These are phyloP conservation scores for Drosophila triauraria DNA, from an alignment of 1,140 invertebrate genomes.

Conservation along the genomic window DNA sequence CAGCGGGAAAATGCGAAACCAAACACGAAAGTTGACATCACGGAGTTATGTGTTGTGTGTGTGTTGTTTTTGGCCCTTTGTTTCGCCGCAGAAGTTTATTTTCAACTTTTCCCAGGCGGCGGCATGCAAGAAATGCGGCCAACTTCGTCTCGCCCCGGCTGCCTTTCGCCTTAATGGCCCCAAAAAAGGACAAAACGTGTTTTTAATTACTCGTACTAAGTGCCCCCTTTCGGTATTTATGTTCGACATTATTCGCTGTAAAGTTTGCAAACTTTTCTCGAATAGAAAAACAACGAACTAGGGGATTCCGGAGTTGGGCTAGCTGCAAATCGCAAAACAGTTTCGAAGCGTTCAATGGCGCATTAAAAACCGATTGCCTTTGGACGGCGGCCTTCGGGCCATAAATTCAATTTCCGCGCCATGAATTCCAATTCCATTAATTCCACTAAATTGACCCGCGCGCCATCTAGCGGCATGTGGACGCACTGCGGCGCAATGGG, in stretches of 20 bases:
- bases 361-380: constrained; percentile 80
- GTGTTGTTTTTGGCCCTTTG: constrained; percentile 28
- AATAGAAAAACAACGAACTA: background rate
- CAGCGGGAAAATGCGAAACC: constrained; percentile 54
- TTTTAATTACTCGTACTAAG: constrained; percentile 78
- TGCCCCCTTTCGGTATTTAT: constrained; percentile 38
- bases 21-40: constrained; percentile 81
- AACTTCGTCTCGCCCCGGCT: constrained; percentile 49
- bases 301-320: constrained; percentile 24
- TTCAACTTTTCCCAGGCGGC: constrained; percentile 70
- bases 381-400: constrained; percentile 31
- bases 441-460: constrained; percentile 84
- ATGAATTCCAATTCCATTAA: constrained; percentile 85
- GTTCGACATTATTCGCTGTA: constrained; percentile 36
- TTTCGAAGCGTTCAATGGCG: constrained; percentile 82
- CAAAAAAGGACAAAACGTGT: constrained; percentile 76
- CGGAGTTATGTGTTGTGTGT: constrained; percentile 58
- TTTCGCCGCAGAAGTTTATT: constrained; percentile 76
- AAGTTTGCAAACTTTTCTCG: constrained; percentile 40
- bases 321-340: constrained; percentile 68
- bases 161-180: constrained; percentile 20
- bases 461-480: constrained; percentile 83
- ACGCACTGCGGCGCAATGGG: constrained; percentile 56
- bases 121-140: constrained; percentile 71
- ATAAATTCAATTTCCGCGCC: constrained; percentile 84